phyloP scores from a whole-genome alignment of 2,888 invertebrate genomes.

The Luperina nickerlii region DNA sequence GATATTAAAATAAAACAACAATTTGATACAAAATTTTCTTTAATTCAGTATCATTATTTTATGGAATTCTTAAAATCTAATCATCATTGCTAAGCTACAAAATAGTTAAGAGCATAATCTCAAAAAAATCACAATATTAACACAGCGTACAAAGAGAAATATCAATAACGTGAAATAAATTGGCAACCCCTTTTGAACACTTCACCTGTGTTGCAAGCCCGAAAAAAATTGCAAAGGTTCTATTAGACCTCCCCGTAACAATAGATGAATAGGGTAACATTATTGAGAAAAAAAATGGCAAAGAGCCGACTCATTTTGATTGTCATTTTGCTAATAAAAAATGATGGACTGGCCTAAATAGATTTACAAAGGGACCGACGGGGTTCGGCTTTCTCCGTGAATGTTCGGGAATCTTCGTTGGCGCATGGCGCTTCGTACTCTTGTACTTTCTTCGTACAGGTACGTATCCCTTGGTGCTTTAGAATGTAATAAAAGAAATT shows the following conservation, averaged over 20 bases:
- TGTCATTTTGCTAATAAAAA: conserved; percentile 81
- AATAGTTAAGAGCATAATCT: conserved; percentile 6
- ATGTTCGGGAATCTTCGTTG: conserved; percentile 56
- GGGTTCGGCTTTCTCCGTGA: conserved; percentile 51
- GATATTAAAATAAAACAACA: conserved; percentile 17
- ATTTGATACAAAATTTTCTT: neutral
- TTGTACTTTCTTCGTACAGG: conserved; percentile 45
- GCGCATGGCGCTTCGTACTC: conserved; percentile 72
- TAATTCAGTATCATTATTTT: neutral
- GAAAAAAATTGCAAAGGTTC: conserved; percentile 77
- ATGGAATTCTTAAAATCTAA: neutral
- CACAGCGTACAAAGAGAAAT: conserved; percentile 55
- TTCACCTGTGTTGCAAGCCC: conserved; percentile 76
- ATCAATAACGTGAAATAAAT: conserved; percentile 66
- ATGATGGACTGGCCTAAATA: conserved; percentile 78
- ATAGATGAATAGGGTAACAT: conserved; percentile 77
- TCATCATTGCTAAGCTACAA: neutral
- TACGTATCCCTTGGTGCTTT: conserved; percentile 9
- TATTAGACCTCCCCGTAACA: conserved; percentile 83
- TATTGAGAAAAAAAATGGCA: conserved; percentile 78
- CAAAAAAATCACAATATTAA: conserved; percentile 65
- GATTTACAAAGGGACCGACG: conserved; percentile 66
- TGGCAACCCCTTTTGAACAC: conserved; percentile 75
- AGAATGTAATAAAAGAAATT: conserved; percentile 43
- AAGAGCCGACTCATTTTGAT: conserved; percentile 76